Percentiles rank a stretch among this genome's conserved stretches.
Conservation (phyloP, 2,113 vertebrate species). For the Pituophis catenifer region DNA sequence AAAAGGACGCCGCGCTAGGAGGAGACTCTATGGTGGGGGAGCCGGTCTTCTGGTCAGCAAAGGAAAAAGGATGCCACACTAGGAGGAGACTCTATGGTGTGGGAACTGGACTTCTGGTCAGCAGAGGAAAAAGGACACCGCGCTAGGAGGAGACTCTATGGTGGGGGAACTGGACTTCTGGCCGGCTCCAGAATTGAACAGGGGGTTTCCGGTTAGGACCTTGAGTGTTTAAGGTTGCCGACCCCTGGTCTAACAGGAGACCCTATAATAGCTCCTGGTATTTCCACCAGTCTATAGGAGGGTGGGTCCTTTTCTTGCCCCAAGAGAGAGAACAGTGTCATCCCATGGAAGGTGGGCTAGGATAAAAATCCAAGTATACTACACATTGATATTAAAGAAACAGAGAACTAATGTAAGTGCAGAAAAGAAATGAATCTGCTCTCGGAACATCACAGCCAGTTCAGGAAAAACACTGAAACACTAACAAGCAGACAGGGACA, state of each 20-base stretch:
- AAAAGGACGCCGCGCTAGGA: too few species aligned
- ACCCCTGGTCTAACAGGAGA: background rate
- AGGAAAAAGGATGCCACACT: too few species aligned
- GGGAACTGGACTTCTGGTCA: too few species aligned
- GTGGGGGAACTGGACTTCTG: too few species aligned
- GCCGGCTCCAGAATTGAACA: too few species aligned
- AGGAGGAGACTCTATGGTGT: too few species aligned
- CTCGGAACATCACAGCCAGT: background rate
- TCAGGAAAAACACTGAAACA: background rate
- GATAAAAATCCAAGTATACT: background rate
- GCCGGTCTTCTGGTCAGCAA: too few species aligned
- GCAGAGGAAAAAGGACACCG: too few species aligned
- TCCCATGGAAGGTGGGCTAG: background rate
- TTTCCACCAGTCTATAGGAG: background rate
- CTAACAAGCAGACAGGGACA: background rate
- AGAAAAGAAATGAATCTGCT: background rate
- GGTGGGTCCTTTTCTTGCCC: background rate
- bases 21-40: too few species aligned
- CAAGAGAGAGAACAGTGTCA: background rate
- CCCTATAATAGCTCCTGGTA: background rate
- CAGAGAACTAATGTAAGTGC: background rate
- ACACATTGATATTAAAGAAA: background rate
- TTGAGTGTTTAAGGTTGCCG: too few species aligned
- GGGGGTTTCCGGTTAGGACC: too few species aligned
- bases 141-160: too few species aligned